phyloP scores from a whole-genome alignment of 2,797 vertebrate species.

The Lacerta agilis region DNA sequence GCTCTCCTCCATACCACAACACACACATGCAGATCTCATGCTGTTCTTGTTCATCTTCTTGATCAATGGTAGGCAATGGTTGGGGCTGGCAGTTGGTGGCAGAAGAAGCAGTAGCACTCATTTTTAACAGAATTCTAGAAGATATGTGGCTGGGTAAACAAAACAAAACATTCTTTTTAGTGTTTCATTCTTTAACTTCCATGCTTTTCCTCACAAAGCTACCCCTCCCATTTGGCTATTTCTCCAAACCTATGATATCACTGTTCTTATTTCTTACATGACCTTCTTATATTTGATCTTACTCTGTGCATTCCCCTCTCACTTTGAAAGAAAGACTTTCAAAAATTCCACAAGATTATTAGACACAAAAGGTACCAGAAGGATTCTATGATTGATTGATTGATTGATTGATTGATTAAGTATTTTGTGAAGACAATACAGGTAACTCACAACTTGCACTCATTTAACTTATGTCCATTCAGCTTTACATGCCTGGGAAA shows the following conservation, averaged over 20 bases:
- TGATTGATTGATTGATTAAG: not conserved
- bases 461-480: too few species aligned
- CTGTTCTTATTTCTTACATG: not conserved
- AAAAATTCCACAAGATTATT: not conserved
- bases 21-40: conserved; percentile 86
- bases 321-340: not conserved
- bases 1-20: conserved; percentile 82
- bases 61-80: fast-evolving
- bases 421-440: not conserved
- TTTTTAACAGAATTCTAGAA: conserved; percentile 35
- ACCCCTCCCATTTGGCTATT: not conserved
- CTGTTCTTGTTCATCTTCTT: conserved; percentile 59
- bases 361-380: not conserved
- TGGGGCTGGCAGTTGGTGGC: not conserved
- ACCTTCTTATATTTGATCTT: not conserved
- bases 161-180: conserved; percentile 31
- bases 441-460: too few species aligned
- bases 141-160: conserved; percentile 18
- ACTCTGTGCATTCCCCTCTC: not conserved
- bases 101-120: conserved; percentile 45
- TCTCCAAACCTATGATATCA: not conserved
- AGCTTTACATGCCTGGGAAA: too few species aligned
- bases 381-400: not conserved
- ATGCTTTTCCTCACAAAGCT: not conserved
- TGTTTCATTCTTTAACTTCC: not conserved